phyloP scores from a whole-genome alignment of 2,888 invertebrate species.

The Drosophila affinis region DNA sequence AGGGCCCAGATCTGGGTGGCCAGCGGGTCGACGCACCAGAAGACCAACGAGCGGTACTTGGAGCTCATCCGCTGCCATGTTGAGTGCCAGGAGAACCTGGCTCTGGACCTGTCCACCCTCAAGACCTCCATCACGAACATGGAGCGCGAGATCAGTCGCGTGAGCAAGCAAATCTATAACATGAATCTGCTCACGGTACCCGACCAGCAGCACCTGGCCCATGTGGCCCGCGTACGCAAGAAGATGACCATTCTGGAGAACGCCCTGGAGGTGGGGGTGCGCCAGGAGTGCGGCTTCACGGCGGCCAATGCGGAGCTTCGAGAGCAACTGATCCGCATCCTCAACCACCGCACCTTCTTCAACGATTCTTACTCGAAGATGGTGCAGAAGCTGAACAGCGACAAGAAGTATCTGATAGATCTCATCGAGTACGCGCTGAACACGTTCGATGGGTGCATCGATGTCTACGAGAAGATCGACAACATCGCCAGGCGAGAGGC shows the following conservation, averaged over 20 bases:
- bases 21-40: constrained; percentile 71
- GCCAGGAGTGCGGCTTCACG: constrained; percentile 80
- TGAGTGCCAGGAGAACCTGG: constrained; percentile 79
- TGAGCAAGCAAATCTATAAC: constrained; percentile 79
- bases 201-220: constrained; percentile 79
- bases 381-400: constrained; percentile 80
- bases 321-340: constrained; percentile 75
- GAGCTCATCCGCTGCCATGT: constrained; percentile 78
- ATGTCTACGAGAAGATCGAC: constrained; percentile 81
- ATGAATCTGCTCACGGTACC: constrained; percentile 81
- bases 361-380: constrained; percentile 81
- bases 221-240: constrained; percentile 73
- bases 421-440: constrained; percentile 81
- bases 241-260: constrained; percentile 80
- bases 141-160: constrained; percentile 78
- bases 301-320: constrained; percentile 77
- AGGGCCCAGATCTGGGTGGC: constrained; percentile 82
- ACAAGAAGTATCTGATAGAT: constrained; percentile 82
- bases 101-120: constrained; percentile 74
- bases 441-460: constrained; percentile 82
- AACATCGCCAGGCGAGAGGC: constrained; percentile 72
- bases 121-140: constrained; percentile 77
- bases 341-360: constrained; percentile 80
- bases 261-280: constrained; percentile 80
- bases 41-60: constrained; percentile 66